phyloP scores from a whole-genome alignment of 1,140 invertebrate genomes.

The Tetranychus cinnabarinus region DNA sequence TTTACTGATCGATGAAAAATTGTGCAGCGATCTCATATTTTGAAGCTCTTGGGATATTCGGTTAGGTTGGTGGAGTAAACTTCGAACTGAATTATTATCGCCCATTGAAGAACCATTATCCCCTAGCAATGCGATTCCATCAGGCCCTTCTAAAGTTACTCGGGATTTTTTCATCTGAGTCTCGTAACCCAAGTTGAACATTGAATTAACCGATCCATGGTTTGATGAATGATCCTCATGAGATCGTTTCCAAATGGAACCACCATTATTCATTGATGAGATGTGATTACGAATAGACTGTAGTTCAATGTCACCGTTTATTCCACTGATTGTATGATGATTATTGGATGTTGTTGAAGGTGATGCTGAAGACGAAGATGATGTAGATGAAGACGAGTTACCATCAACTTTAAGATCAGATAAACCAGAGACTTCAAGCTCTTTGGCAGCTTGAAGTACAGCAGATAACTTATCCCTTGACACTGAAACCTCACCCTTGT shows the following conservation, averaged over 20 bases:
- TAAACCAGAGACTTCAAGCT: slow-evolving; percentile 1
- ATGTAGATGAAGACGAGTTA: too few species aligned
- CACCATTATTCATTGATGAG: neutral
- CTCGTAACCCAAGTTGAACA: neutral
- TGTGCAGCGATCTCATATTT: too few species aligned
- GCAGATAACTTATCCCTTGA: slow-evolving; percentile 1
- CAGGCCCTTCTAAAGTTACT: neutral
- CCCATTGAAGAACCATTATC: neutral
- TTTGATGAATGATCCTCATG: neutral
- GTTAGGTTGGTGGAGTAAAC: neutral
- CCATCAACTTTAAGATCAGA: neutral
- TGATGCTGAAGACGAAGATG: too few species aligned
- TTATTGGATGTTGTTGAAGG: too few species aligned
- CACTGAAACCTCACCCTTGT: slow-evolving; percentile 30
- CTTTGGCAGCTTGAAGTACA: slow-evolving; percentile 2
- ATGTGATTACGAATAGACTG: too few species aligned
- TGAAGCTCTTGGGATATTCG: neutral
- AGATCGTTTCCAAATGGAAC: neutral
- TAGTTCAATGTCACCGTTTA: too few species aligned
- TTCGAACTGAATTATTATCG: neutral
- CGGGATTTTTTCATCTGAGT: neutral
- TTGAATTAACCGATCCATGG: neutral
- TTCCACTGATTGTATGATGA: too few species aligned
- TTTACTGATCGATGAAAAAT: too few species aligned
- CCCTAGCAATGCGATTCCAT: neutral